Percentiles rank a stretch among this genome's conserved stretches.
Conservation (phyloP, 2,113 vertebrate genomes). For the Proterorhinus semilunaris region DNA sequence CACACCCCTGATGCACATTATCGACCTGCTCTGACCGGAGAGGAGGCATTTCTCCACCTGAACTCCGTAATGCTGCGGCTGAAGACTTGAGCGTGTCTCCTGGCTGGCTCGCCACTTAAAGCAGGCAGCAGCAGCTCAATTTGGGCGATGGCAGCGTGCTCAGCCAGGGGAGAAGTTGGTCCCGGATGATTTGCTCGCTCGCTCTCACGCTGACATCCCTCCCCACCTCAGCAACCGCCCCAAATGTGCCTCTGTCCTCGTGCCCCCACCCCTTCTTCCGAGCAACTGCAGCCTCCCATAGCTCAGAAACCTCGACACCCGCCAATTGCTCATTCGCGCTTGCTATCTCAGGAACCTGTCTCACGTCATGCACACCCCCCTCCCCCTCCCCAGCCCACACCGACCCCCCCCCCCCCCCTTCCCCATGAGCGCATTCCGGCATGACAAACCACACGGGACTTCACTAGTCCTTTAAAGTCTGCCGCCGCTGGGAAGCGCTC, state of each 20-base stretch:
- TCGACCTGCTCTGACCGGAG: conserved; percentile 68
- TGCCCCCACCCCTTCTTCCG: conserved; percentile 19
- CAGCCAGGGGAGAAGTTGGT: conserved; percentile 66
- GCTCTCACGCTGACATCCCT: conserved; percentile 40
- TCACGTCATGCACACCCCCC: conserved; percentile 36
- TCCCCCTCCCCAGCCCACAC: conserved; percentile 4
- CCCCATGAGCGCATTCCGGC: conserved; percentile 67
- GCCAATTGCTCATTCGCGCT: conserved; percentile 67
- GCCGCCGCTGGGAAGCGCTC: conserved; percentile 75
- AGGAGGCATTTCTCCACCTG: conserved; percentile 39
- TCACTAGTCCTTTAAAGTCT: conserved; percentile 77
- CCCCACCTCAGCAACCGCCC: conserved; percentile 49
- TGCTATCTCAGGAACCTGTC: conserved; percentile 69
- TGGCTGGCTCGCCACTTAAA: conserved; percentile 40
- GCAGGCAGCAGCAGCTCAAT: conserved; percentile 61
- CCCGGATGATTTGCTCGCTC: conserved; percentile 69
- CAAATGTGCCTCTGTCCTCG: conserved; percentile 47
- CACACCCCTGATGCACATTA: conserved; percentile 57
- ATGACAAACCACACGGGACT: conserved; percentile 79
- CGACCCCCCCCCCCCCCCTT: background rate
- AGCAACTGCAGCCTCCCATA: conserved; percentile 14
- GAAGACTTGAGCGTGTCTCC: conserved; percentile 43
- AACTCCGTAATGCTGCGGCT: conserved; percentile 34
- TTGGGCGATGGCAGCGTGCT: conserved; percentile 65
- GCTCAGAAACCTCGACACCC: conserved; percentile 52